Evolutionary conservation across 2,113 vertebrate genomes (phyloP).

Genomic region (Cololabis saira): DNA sequence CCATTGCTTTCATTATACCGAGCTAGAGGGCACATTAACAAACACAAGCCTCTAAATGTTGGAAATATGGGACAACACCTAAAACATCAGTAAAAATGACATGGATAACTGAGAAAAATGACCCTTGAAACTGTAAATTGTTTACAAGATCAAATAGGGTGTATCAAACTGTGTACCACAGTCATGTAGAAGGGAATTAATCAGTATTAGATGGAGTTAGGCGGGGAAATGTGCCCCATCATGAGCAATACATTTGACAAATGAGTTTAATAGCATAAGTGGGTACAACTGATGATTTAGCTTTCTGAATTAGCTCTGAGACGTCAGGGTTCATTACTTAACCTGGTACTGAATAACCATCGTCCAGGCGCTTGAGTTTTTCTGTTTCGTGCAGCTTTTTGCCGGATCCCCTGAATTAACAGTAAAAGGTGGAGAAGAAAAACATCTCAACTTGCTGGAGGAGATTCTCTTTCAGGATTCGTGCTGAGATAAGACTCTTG

Average conservation of each 20-base stretch:
- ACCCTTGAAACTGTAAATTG: constrained; percentile 28
- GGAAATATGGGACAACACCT: constrained; percentile 41
- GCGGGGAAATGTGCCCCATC: constrained; percentile 15
- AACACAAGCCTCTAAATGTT: constrained; percentile 31
- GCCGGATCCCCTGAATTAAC: no score
- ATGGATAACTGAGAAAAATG: constrained; percentile 47
- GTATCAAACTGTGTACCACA: constrained; percentile 15
- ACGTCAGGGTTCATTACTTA: background rate
- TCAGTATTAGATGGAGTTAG: constrained; percentile 40
- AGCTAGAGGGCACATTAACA: constrained; percentile 53
- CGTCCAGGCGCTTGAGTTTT: no score
- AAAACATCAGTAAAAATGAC: constrained; percentile 53
- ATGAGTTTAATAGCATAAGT: constrained; percentile 28
- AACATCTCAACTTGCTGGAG: no score
- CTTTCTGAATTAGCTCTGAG: background rate
- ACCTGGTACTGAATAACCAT: no score
- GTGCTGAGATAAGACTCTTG: no score
- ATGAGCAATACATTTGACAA: constrained; percentile 33
- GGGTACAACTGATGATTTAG: constrained; percentile 10
- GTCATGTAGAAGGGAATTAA: constrained; percentile 7
- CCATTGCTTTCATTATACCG: constrained; percentile 47
- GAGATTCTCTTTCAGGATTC: no score
- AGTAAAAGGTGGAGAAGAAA: no score
- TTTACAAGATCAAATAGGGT: constrained; percentile 17
- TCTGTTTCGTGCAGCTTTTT: no score